Base-by-base conservation (phyloP, 1,140 invertebrate species). In the Ips nitidus region DNA sequence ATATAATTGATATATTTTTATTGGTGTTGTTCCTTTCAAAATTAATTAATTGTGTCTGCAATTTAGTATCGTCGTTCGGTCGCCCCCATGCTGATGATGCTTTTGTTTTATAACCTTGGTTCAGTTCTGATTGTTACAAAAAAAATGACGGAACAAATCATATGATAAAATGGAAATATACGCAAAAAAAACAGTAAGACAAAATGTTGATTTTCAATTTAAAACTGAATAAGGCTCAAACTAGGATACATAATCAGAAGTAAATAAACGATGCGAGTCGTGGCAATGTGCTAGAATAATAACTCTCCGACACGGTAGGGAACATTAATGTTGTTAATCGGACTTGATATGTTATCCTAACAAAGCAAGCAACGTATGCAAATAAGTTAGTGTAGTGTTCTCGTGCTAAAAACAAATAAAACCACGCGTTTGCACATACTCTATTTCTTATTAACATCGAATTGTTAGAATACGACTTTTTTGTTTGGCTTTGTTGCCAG, bases 341-440 rank as follows among this genome's bases (percentile, higher is more conserved):
- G 58, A 64, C 53, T 41, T 64, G 37, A 70, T 70, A 64, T 62
- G 61, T 70, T 70, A 55, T 58, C 42, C 53, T 64, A 70, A 70
- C 68, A 70, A 64, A 66, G 41, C 36, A 40, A 64, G 45, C 55
- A 66, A 57, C 61, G 66, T 66, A 66, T 55, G 69, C 61, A 71
- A 71, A 66, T 66, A 60, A 47, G 8, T n/a, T 39, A 50, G 38
- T 61, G 59, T 61, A 66, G 53, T 62, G 64, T 71, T 71, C 69
- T 66, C 69, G 69, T 71, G 69, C 64, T 66, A 56, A 66, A 45
- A 56, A 57, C 64, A 71, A 71, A 71, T 66, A 66, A 71, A 63
- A 71, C 62, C 69, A 71, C 69, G 69, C 69, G 69, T 71, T 71
- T 66, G 55, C 57, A 66, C 69, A 64, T 57, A 61, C 69, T 66